A percentile compares a stretch with the other conserved stretches of the same genome.
Evolutionary conservation across 2,113 vertebrate genomes (phyloP).

Genomic region (Fregata magnificens): DNA sequence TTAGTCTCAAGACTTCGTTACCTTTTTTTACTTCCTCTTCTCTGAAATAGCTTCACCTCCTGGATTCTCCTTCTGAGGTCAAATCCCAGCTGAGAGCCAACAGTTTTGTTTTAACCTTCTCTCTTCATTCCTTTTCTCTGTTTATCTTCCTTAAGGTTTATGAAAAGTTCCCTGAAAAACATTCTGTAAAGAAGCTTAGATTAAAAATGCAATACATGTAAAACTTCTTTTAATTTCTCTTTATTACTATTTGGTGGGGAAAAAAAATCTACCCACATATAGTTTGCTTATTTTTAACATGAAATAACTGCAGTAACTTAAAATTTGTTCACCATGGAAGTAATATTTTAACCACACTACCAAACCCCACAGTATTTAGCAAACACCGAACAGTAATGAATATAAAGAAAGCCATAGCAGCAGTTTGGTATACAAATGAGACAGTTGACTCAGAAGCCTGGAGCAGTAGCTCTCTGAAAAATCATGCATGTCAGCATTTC

Average conservation of each 20-base stretch:
- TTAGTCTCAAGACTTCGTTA: neutral
- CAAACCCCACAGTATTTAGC: neutral
- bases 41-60: neutral
- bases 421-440: neutral
- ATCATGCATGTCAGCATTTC: neutral
- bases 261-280: neutral
- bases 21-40: slow-evolving; percentile 17
- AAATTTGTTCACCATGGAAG: neutral
- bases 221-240: neutral
- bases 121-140: slow-evolving; percentile 57
- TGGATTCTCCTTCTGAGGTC: neutral
- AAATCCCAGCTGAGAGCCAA: neutral
- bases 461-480: neutral
- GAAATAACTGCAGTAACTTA: neutral
- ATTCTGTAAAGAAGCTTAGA: slow-evolving; percentile 14
- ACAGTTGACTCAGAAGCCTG: neutral
- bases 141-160: slow-evolving; percentile 20
- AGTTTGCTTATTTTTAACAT: neutral
- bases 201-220: neutral
- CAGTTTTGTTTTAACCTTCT: neutral
- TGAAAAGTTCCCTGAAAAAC: slow-evolving; percentile 25
- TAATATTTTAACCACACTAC: neutral
- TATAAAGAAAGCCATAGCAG: neutral
- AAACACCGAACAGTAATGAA: neutral
- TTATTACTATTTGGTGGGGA: neutral